These are phyloP conservation scores for Cyprinodon diabolis DNA, from an alignment of 2,797 vertebrate species.

Conservation along the genomic window DNA sequence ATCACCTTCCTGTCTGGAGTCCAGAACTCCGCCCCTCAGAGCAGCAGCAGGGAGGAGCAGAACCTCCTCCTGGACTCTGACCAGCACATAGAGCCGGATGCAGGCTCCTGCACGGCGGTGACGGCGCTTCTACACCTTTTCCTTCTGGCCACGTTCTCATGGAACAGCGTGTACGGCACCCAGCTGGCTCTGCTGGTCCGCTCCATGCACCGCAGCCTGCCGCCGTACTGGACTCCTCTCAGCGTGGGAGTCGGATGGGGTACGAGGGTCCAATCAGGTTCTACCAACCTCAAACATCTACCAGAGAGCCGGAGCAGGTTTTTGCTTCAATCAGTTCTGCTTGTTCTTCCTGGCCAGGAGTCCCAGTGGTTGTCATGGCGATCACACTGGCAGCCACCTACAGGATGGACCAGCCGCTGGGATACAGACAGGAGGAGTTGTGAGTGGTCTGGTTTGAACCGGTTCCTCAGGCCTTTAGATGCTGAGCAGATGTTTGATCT, in stretches of 20 bases:
- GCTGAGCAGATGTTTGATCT: background rate
- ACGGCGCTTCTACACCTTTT: conserved; percentile 78
- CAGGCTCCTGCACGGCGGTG: conserved; percentile 42
- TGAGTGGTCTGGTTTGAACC: conserved; percentile 50
- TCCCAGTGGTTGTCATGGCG: conserved; percentile 69
- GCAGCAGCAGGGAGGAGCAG: accelerated
- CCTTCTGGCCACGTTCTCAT: conserved; percentile 76
- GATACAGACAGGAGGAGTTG: conserved; percentile 81
- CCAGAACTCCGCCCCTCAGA: conserved; percentile 54
- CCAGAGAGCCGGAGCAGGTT: background rate
- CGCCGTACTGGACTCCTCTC: conserved; percentile 44
- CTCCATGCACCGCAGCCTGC: conserved; percentile 41
- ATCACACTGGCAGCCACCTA: conserved; percentile 77
- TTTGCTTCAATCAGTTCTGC: background rate
- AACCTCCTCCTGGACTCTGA: conserved; percentile 10
- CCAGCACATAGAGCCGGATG: accelerated
- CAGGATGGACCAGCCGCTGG: conserved; percentile 49
- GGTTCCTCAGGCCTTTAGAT: background rate
- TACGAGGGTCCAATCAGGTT: conserved; percentile 33
- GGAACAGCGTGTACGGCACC: conserved; percentile 67
- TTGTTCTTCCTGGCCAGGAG: conserved; percentile 57
- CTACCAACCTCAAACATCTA: background rate
- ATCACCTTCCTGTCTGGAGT: conserved; percentile 79
- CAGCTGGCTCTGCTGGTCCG: conserved; percentile 73
- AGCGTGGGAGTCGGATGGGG: conserved; percentile 71